Evolutionary conservation across 2,113 vertebrate genomes (phyloP).

Genomic region (Turnix velox): DNA sequence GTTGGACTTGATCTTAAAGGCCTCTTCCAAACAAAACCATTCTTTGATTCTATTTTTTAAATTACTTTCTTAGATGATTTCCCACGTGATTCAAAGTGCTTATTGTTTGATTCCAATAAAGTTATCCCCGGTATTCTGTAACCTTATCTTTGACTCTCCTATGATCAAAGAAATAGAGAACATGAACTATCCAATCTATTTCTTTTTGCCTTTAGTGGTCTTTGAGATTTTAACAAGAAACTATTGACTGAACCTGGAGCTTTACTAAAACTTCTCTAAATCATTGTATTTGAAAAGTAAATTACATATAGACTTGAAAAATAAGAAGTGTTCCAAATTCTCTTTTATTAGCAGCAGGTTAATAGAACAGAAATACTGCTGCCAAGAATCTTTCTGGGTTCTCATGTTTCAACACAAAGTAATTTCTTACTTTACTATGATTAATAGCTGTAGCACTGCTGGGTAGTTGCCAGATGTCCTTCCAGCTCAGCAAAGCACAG

Average conservation of each 20-base stretch:
- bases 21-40: not conserved
- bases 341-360: not conserved
- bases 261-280: not conserved
- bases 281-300: not conserved
- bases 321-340: not conserved
- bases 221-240: not conserved
- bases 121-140: not conserved
- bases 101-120: not conserved
- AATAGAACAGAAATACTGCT: not conserved
- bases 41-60: not conserved
- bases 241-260: not conserved
- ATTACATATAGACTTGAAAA: not conserved
- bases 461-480: slow-evolving; percentile 26
- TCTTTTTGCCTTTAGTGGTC: not conserved
- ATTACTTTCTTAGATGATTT: not conserved
- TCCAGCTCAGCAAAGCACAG: not conserved
- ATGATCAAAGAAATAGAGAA: not conserved
- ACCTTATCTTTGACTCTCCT: not conserved
- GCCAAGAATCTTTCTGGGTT: not conserved
- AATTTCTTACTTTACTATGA: not conserved
- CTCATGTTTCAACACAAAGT: slow-evolving; percentile 1
- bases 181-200: not conserved
- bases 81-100: not conserved
- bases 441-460: slow-evolving; percentile 4
- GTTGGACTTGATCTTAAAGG: not conserved